Percentiles rank a stretch among this genome's conserved stretches.
Evolutionary conservation across 2,888 invertebrate genomes (phyloP).

Genomic region (Agonopterix heracliana): DNA sequence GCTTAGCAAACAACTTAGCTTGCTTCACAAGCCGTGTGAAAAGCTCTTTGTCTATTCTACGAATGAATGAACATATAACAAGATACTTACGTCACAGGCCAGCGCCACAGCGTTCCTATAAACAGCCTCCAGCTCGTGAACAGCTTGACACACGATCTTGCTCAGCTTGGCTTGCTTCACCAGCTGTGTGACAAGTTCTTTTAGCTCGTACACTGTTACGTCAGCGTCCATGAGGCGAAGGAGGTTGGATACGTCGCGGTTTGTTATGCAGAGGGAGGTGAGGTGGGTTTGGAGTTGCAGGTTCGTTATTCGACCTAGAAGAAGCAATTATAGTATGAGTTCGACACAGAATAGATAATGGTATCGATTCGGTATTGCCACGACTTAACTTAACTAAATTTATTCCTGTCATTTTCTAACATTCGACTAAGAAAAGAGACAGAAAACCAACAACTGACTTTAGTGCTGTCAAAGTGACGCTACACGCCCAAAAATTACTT

Average conservation of each 20-base stretch:
- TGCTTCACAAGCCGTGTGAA: constrained; percentile 81
- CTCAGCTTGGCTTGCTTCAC: constrained; percentile 82
- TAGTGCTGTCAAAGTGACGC: too few relatives aligned
- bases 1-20: constrained; percentile 81
- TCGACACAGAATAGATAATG: background rate
- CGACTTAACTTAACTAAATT: too few relatives aligned
- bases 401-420: too few relatives aligned
- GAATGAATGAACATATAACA: too few relatives aligned
- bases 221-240: constrained; percentile 82
- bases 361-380: too few relatives aligned
- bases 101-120: constrained; percentile 82
- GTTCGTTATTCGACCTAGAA: constrained; percentile 70
- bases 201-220: constrained; percentile 71
- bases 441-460: too few relatives aligned
- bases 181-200: constrained; percentile 77
- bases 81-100: constrained; percentile 81
- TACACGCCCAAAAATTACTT: too few relatives aligned
- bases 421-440: too few relatives aligned
- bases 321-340: too few relatives aligned
- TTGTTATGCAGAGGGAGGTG: constrained; percentile 80
- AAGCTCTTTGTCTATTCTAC: too few relatives aligned
- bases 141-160: constrained; percentile 80
- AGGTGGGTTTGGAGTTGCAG: constrained; percentile 83
- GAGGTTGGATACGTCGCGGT: constrained; percentile 79
- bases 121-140: constrained; percentile 85